These are phyloP conservation scores for Odontamblyopus lacepedii DNA, from an alignment of 2,797 vertebrate species.

Conservation along the genomic window DNA sequence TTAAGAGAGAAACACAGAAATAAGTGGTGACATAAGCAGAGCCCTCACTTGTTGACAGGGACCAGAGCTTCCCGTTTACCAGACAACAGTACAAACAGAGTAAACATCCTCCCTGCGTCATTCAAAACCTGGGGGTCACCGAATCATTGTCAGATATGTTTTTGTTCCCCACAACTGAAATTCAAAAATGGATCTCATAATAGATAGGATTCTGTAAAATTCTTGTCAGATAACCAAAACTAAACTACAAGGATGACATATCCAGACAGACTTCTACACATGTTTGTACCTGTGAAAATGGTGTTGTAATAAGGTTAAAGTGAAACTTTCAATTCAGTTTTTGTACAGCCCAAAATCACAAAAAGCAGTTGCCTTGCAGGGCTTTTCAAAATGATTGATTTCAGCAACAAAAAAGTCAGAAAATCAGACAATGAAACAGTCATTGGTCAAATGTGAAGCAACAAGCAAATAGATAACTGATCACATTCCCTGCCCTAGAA, in stretches of 20 bases:
- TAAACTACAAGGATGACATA: background rate
- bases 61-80: constrained; percentile 37
- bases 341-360: no score
- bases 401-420: no score
- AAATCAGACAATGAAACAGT: no score
- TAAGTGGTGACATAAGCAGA: constrained; percentile 41
- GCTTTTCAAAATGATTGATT: no score
- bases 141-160: constrained; percentile 28
- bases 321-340: no score
- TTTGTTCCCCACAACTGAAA: constrained; percentile 13
- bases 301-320: background rate
- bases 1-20: constrained; percentile 56
- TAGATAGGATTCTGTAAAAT: constrained; percentile 24
- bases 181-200: background rate
- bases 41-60: constrained; percentile 43
- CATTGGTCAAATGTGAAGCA: no score
- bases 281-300: background rate
- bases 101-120: constrained; percentile 62
- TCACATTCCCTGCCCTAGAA: no score
- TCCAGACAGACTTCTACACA: background rate
- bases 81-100: constrained; percentile 24
- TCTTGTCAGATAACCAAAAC: constrained; percentile 9
- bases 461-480: no score
- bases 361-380: no score
- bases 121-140: constrained; percentile 20